Conservation (phyloP, 2,113 vertebrate species). For the Varanus salvator region DNA sequence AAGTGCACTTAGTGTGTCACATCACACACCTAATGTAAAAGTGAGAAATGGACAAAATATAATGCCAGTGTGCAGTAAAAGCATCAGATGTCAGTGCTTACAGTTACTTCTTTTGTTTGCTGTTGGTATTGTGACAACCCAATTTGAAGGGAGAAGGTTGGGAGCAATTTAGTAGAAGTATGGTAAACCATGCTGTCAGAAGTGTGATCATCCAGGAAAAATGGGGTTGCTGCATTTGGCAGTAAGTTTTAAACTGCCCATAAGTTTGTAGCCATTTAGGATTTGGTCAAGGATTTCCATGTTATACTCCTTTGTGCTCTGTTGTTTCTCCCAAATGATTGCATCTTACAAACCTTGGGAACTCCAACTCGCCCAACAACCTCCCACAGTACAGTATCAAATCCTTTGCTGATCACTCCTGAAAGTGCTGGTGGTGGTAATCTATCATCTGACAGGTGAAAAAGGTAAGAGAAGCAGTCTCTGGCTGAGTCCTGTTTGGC, state of each 20-base stretch:
- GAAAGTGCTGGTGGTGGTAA: not conserved
- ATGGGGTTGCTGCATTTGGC: not conserved
- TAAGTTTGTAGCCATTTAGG: constrained; percentile 13
- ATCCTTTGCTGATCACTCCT: not conserved
- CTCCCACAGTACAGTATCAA: not conserved
- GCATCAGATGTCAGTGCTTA: too few relatives aligned
- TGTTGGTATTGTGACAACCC: not conserved
- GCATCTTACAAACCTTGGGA: not conserved
- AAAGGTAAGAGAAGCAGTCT: not conserved
- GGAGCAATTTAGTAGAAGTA: not conserved
- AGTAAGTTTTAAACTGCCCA: not conserved
- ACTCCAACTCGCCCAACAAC: not conserved
- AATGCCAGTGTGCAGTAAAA: not conserved
- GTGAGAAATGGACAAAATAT: not conserved
- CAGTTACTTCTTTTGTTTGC: not conserved
- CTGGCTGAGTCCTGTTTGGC: not conserved
- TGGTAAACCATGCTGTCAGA: not conserved
- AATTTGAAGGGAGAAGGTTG: not conserved
- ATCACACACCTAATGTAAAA: not conserved
- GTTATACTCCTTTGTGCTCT: not conserved
- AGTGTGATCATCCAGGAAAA: not conserved
- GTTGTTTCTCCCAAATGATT: not conserved
- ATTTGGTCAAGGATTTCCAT: not conserved
- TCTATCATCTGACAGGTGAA: not conserved
- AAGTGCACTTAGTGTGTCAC: not conserved